Base-by-base conservation (phyloP, 2,113 vertebrate species). In the Dipodomys ordii region DNA sequence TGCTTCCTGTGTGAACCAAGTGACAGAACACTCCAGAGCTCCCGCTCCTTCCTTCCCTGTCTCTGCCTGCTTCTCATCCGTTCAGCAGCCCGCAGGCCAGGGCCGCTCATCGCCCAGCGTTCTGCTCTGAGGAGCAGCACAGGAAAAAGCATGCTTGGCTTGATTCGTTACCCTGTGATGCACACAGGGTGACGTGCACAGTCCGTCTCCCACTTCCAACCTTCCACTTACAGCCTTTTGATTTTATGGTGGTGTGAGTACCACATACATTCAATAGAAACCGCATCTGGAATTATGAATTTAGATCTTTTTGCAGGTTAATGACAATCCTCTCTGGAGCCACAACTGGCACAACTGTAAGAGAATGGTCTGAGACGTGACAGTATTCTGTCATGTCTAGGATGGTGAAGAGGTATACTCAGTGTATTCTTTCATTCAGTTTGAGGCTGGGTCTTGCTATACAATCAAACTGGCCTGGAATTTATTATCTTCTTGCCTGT, bases 1-100 rank as follows among this genome's bases (percentile, higher is more conserved):
- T 30, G 46, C 39, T 32, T 35, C n/a, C 49, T 13, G 25, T 13
- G 30, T 35, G 74, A 11, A 20, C 3, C 15, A 12, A 19, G 35
- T 4, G 8, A 30, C 15, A 6, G 0, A 10, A 6, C 6, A 16
- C 27, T 6, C 28, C 6, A 3, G 3, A 27, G 28, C 32, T 22
- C 68, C 27, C 20, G 22, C 20, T 62, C 81, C n/a, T 85, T n/a
- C 6, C 72, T 23, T 64, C 0, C 11, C n/a, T 16, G 2, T 5
- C 19, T 4, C 20, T 23, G 0, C 32, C 83, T 20, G 2, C 64
- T 27, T 73, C 9, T 25, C 27, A 18, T 18, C 12, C 0, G 12
- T 30, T 32, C 84, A 8, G 79, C 32, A 91, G 46, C 20, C 74
- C 22, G 46, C 23, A 23, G n/a, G 3, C 22, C 19, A 11, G 73